Conservation (phyloP, 2,113 vertebrate species). For the Nematolebias whitei region DNA sequence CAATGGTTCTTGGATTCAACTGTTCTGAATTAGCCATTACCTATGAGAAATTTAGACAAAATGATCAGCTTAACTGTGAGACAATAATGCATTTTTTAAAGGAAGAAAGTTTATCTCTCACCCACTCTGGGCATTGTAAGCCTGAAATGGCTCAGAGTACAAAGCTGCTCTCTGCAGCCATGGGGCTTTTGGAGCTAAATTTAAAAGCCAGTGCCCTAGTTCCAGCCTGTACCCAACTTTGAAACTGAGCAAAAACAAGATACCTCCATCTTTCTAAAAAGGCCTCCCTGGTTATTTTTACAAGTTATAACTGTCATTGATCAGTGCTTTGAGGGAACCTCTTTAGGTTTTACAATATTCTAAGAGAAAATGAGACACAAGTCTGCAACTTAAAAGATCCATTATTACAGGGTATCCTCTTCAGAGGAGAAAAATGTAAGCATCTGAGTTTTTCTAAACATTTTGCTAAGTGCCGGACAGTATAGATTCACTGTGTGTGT, state of each 20-base stretch:
- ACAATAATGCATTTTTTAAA: constrained; percentile 35
- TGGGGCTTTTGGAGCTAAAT: constrained; percentile 76
- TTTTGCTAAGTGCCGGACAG: background rate
- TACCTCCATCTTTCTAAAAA: constrained; percentile 26
- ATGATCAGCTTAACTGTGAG: constrained; percentile 12
- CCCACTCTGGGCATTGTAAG: constrained; percentile 43
- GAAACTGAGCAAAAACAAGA: constrained; percentile 58
- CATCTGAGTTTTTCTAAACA: background rate
- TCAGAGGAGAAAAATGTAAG: background rate
- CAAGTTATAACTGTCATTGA: background rate
- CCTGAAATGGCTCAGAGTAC: constrained; percentile 66
- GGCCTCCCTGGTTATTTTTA: background rate
- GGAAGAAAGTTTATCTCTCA: constrained; percentile 56
- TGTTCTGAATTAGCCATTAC: background rate
- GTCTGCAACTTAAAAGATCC: background rate
- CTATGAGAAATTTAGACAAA: background rate
- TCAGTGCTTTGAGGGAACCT: constrained; percentile 1
- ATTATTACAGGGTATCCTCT: background rate
- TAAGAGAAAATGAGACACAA: background rate
- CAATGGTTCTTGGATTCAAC: background rate
- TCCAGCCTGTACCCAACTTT: constrained; percentile 66
- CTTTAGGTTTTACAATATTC: constrained; percentile 7
- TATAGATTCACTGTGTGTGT: background rate
- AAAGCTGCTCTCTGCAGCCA: constrained; percentile 74
- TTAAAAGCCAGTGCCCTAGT: constrained; percentile 80